Base-by-base conservation (phyloP, 2,888 invertebrate genomes). In the Scrobipalpa atriplicella region DNA sequence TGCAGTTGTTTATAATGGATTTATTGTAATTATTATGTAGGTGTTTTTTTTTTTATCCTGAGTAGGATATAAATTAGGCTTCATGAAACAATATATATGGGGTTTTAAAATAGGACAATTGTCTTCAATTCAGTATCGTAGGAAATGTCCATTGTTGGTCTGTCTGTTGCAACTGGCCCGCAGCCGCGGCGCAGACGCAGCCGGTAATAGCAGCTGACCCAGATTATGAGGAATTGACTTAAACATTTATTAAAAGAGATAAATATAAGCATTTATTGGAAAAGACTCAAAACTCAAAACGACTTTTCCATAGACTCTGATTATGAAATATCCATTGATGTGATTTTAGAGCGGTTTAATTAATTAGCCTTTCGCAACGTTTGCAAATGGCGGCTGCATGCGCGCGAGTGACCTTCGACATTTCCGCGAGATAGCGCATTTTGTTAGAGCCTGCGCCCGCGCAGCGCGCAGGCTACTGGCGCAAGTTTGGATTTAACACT, bases 81-180 rank as follows among this genome's bases (percentile, higher is more conserved):
- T 29, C 29, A 3, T 29, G 29, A 29, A 29, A 29, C 29, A 29
- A 29, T 29, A 29, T 29, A 3, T 29, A 29, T 29, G 29, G 29
- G 66, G 62, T 62, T 68, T 68, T 63, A 67, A 67, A 67, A 64
- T 67, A 51, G 51, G 47, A 67, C 69, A 69, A 73, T 74, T 71
- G 72, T 71, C 67, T 72, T 61, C 68, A 73, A 73, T 72, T 73
- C 67, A 70, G 68, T 68, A 69, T 64, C 66, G 64, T 69, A 66
- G 65, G 66, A 67, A 66, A 65, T 66, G 68, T 52, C 72, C 64
- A 72, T 74, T 73, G 67, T 67, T 43, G 67, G 74, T 71, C 65
- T 58, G 70, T 68, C 69, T 73, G 70, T 72, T 67, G 74, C 73
- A 74, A 74, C 67, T 64, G 68, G 62, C 65, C 63, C 65, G 58